Conservation (phyloP, 2,113 vertebrate genomes). For the Anarhynchus alexandrinus region DNA sequence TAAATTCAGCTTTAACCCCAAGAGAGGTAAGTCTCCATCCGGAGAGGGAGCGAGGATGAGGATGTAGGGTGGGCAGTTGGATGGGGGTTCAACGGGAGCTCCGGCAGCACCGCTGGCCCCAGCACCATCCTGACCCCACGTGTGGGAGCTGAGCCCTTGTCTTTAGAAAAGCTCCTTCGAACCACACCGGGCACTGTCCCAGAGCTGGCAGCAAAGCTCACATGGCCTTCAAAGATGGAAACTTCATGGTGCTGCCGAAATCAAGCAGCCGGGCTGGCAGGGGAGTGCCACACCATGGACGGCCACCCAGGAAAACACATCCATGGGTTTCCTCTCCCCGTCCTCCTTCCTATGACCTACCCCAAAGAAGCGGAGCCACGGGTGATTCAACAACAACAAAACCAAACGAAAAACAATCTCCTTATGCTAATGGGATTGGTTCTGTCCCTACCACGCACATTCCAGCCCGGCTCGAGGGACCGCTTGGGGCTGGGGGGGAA, state of each 20-base stretch:
- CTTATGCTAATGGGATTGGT: constrained; percentile 65
- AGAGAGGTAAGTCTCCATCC: neutral
- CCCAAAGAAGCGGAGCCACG: neutral
- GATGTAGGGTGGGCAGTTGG: neutral
- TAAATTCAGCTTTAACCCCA: neutral
- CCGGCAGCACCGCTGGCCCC: neutral
- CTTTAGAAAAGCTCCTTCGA: neutral
- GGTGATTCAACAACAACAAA: neutral
- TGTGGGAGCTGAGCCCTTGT: neutral
- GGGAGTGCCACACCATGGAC: fast-evolving
- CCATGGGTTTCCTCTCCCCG: neutral
- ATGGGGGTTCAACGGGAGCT: neutral
- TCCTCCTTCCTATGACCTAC: neutral
- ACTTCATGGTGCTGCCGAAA: fast-evolving
- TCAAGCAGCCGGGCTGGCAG: neutral
- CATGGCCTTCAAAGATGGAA: neutral
- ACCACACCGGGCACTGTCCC: fast-evolving
- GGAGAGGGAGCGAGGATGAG: neutral
- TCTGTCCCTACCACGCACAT: constrained; percentile 67
- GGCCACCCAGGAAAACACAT: neutral
- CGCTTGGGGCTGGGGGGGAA: neutral
- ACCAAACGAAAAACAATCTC: constrained; percentile 57
- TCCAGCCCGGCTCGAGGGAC: constrained; percentile 60
- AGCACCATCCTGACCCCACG: fast-evolving
- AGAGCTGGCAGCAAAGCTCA: neutral